Evolutionary conservation across 92 coral and sea anemone genomes (phyloP).

Genomic region (Zoanthus sansibaricus): DNA sequence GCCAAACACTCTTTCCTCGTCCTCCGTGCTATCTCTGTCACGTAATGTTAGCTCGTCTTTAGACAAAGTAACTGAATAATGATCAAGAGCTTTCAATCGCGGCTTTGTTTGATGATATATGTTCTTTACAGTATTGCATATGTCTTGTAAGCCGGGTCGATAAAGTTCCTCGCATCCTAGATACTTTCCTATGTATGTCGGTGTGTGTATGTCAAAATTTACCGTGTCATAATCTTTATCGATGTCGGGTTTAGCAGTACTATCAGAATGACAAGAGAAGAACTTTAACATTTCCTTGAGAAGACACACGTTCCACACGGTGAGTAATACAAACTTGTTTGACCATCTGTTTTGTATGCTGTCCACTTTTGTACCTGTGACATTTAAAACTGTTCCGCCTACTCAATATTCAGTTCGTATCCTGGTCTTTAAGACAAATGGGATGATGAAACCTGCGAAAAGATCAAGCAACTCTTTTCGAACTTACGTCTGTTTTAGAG

Average conservation of each 20-base stretch:
- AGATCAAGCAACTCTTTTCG: constrained; percentile 17
- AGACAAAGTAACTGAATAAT: constrained; percentile 79
- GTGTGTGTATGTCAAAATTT: constrained; percentile 78
- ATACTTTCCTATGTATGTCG: constrained; percentile 88
- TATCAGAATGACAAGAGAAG: constrained; percentile 78
- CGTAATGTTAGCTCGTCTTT: constrained; percentile 85
- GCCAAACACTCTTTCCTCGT: constrained; percentile 76
- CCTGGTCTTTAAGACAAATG: background rate
- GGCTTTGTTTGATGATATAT: constrained; percentile 67
- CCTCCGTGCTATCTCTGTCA: constrained; percentile 84
- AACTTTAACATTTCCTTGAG: constrained; percentile 71
- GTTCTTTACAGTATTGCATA: constrained; percentile 85
- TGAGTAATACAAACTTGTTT: background rate
- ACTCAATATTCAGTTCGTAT: constrained; percentile 23
- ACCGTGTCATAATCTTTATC: constrained; percentile 83
- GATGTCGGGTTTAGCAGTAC: constrained; percentile 65
- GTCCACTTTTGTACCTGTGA: constrained; percentile 16
- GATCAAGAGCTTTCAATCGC: constrained; percentile 66
- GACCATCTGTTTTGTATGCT: constrained; percentile 24
- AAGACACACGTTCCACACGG: constrained; percentile 1
- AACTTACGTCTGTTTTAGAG: constrained; percentile 28
- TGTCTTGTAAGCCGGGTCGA: constrained; percentile 89
- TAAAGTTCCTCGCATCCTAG: constrained; percentile 85
- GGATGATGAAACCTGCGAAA: background rate
- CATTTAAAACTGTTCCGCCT: constrained; percentile 19